Base-by-base conservation (phyloP, 2,888 invertebrate species). In the Himalopsyche japonica region DNA sequence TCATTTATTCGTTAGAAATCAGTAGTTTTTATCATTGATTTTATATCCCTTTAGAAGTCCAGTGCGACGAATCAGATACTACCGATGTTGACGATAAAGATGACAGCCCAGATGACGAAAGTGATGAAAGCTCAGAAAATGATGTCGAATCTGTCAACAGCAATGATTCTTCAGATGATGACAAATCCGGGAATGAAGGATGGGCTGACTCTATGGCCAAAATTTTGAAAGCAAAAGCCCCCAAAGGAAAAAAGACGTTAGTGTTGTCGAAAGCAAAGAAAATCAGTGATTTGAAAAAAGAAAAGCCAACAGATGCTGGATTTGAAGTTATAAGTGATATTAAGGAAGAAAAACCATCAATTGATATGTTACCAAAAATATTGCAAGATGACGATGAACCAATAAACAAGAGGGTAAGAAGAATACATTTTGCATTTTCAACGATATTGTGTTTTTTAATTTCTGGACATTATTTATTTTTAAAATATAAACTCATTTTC, bases 181-280 rank as follows among this genome's bases (percentile, higher is more conserved):
- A 84, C n/a, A 32, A 47, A n/a, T 64, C 80, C 24, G 77, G 64
- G 18, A 88, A 88, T 64, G 86, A 88, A 86, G 95, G 95, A 3
- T 97, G 97, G 97, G 97, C 96, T 1, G 95, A 97, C 90, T 96
- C 95, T 0, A 94, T 97, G 89, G 92, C 95, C 8, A 97, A 97
- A 90, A 95, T 97, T 87, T 91, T 97, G 32, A 94, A 93, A 85
- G 93, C 95, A 1, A 95, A 93, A 37, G 96, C 96, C 89, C 95
- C 96, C 0, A 95, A 95, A 89, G 93, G 93, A 70, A 96, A 96
- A 88, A 96, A 95, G 89, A 93, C 94, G 0, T 90, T 96, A 82
- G 95, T 97, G 0, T 90, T 98, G 49, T 96, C 97, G 0, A 95
- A 95, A 89, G 97, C 97, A 0, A 97, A 96, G 89, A 96, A 95